Conservation (phyloP, 2,888 invertebrate genomes). For the Notocelia uddmanniana region DNA sequence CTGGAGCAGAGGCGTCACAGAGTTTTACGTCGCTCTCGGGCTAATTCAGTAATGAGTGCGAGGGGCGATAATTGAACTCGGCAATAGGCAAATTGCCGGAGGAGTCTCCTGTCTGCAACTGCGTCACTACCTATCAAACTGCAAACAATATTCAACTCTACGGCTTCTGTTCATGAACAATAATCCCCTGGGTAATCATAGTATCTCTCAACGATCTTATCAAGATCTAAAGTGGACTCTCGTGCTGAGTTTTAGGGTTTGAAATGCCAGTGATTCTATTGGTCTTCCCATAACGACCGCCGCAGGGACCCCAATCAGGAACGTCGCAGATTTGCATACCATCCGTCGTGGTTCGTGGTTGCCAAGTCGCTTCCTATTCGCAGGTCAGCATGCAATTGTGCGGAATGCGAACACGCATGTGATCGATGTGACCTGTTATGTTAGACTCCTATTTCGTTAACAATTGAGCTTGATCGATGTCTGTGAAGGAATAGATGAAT, state of each 20-base stretch:
- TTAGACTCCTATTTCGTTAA: constrained; percentile 36
- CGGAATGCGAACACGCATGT: constrained; percentile 65
- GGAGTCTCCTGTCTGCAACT: constrained; percentile 67
- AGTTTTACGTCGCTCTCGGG: constrained; percentile 78
- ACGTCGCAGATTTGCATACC: constrained; percentile 78
- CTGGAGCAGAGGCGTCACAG: constrained; percentile 76
- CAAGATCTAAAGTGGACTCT: constrained; percentile 70
- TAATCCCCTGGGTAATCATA: constrained; percentile 53
- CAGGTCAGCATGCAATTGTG: constrained; percentile 64
- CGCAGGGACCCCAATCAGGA: constrained; percentile 65
- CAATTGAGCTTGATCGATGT: constrained; percentile 42
- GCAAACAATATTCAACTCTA: constrained; percentile 59
- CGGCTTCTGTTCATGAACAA: constrained; percentile 54
- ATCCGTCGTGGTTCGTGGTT: constrained; percentile 66
- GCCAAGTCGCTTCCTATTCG: constrained; percentile 71
- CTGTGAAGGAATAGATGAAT: constrained; percentile 46
- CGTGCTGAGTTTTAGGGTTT: constrained; percentile 62
- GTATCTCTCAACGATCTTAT: constrained; percentile 59
- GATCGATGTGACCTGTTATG: constrained; percentile 49
- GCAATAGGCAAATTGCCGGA: constrained; percentile 84
- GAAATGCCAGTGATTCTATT: constrained; percentile 57
- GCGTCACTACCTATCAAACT: constrained; percentile 53
- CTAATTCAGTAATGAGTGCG: constrained; percentile 84
- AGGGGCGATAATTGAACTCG: constrained; percentile 84
- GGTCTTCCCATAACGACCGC: constrained; percentile 63